Evolutionary conservation across 2,113 vertebrate genomes (phyloP), one percentile per base, ranked within the genome.

Genomic region (Dromiciops gliroides): DNA sequence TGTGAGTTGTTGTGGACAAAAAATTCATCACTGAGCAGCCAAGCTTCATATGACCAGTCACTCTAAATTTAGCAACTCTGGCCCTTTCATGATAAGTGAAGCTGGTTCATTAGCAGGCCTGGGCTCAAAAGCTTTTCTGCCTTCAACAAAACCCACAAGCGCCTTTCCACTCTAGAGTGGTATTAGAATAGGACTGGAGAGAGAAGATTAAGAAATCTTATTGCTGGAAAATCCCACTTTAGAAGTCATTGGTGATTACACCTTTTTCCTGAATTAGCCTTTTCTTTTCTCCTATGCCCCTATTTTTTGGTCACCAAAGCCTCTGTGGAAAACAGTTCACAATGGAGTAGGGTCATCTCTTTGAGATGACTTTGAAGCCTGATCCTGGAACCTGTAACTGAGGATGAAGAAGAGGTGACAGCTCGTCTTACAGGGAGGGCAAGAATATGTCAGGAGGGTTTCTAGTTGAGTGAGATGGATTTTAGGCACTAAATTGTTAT

Each of bases 221-320:
- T 23, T 83, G 67, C 16, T 83, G 19, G 67, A 23, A 8, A 83
- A 44, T 44, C 22, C 6, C 16, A 83, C n/a, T 83, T 83, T 19
- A 23, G 67, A 83, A 83, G 16, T 44, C n/a, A 83, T 22, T 83
- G 44, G 23, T 44, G 67, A 83, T 44, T 16, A 83, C n/a, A 37
- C 19, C n/a, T 83, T 83, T 93, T 94, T 23, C 28, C 93, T 94
- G 92, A 94, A 28, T 75, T n/a, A 91, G 56, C 50, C 8, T 83
- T 60, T 51, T 14, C 48, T 49, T 88, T 89, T 44, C 22, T 94
- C 23, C 53, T 52, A 8, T 19, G 94, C 11, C 89, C 37, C 56
- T 90, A 19, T 90, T 94, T 93, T 44, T n/a, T 75, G 26, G 50
- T 48, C 48, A 67, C n/a, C 22, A 7, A 56, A 48, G 67, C 12